Conservation (phyloP, 2,113 vertebrate genomes). For the Fregata magnificens region DNA sequence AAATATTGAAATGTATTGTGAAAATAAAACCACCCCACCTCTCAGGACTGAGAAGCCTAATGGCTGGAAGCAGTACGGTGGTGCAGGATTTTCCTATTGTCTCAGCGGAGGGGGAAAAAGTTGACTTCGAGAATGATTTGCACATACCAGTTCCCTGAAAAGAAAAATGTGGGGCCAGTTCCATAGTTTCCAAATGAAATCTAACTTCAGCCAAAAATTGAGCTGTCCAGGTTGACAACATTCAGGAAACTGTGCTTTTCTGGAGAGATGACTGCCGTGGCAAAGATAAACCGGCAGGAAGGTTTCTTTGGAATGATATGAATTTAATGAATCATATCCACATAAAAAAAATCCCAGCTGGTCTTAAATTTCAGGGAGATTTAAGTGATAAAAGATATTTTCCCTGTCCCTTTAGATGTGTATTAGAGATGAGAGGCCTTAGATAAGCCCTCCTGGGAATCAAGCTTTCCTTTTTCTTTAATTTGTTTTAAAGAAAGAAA, state of each 20-base stretch:
- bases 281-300: conserved; percentile 81
- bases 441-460: conserved; percentile 73
- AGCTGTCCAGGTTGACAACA: conserved; percentile 69
- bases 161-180: conserved; percentile 27
- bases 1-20: neutral
- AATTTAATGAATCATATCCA: conserved; percentile 83
- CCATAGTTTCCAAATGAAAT: conserved; percentile 65
- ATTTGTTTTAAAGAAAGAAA: conserved; percentile 71
- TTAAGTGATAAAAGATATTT: conserved; percentile 83
- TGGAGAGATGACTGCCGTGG: conserved; percentile 69
- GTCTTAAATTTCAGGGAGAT: conserved; percentile 86
- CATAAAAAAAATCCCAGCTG: conserved; percentile 81
- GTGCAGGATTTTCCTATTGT: conserved; percentile 64
- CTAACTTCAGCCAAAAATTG: conserved; percentile 66
- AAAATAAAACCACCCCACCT: neutral
- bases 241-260: conserved; percentile 73
- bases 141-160: conserved; percentile 57
- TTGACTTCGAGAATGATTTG: conserved; percentile 61
- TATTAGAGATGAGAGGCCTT: conserved; percentile 74
- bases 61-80: conserved; percentile 8
- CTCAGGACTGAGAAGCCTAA: neutral
- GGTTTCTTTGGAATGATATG: conserved; percentile 82
- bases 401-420: conserved; percentile 77
- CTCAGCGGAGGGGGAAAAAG: conserved; percentile 65
- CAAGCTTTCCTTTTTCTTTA: conserved; percentile 76